Conservation (phyloP, 2,888 invertebrate genomes). For the Microctonus hyperodae region DNA sequence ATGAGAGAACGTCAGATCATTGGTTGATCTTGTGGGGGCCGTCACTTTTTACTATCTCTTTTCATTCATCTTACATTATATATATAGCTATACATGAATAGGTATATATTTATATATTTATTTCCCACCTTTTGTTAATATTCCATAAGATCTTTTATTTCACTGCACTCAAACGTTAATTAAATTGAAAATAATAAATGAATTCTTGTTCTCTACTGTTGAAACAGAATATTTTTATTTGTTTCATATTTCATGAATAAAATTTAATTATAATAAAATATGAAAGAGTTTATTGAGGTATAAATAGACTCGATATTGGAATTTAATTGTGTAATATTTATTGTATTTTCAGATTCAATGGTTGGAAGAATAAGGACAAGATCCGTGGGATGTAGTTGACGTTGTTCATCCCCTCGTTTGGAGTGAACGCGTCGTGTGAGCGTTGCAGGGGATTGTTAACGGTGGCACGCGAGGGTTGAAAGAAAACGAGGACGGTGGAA, state of each 20-base stretch:
- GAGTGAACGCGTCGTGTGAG: conserved; percentile 47
- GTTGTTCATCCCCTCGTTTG: conserved; percentile 47
- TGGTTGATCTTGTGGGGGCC: conserved; percentile 42
- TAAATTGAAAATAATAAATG: background rate
- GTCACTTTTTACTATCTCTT: conserved; percentile 35
- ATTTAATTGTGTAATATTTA: background rate
- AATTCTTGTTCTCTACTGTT: background rate
- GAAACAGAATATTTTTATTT: background rate
- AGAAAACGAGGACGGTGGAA: background rate
- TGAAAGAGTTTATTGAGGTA: too few species aligned
- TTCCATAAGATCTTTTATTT: background rate
- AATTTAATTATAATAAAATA: too few species aligned
- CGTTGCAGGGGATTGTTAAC: conserved; percentile 37
- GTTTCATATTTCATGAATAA: too few species aligned
- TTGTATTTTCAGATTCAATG: conserved; percentile 49
- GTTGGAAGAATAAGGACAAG: conserved; percentile 49
- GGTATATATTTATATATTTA: background rate
- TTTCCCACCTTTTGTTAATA: background rate
- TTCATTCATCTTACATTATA: background rate
- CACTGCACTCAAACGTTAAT: background rate
- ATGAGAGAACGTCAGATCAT: conserved; percentile 36
- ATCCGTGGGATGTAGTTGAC: conserved; percentile 59
- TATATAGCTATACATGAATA: background rate
- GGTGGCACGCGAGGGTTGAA: conserved; percentile 20
- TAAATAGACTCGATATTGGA: too few species aligned